These are phyloP conservation scores for Cheilosia scutellata DNA, from an alignment of 2,888 invertebrate genomes.

Conservation along the genomic window DNA sequence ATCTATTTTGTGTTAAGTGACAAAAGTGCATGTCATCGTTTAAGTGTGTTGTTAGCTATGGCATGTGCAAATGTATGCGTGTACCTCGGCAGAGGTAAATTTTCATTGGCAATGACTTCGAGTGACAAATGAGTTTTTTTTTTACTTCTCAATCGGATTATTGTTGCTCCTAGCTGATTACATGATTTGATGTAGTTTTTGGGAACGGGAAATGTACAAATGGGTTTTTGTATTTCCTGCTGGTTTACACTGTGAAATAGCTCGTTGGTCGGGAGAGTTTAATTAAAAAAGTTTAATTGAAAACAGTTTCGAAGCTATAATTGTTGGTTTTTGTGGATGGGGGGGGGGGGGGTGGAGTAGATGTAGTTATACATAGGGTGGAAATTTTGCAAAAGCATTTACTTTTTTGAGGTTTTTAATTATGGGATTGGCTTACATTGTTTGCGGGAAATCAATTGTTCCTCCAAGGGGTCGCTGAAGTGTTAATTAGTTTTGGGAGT, in stretches of 20 bases:
- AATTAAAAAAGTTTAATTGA: slow-evolving; percentile 71
- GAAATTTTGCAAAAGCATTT: not conserved
- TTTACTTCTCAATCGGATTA: slow-evolving; percentile 57
- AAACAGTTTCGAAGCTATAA: slow-evolving; percentile 26
- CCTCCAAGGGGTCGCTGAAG: not conserved
- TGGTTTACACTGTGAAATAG: not conserved
- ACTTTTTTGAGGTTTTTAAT: slow-evolving; percentile 14
- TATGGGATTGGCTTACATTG: slow-evolving; percentile 1
- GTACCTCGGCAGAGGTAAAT: not conserved
- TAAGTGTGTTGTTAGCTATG: slow-evolving; percentile 26
- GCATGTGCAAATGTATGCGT: not conserved
- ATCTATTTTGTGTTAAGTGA: slow-evolving; percentile 55
- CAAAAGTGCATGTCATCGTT: slow-evolving; percentile 68
- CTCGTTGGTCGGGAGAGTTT: slow-evolving; percentile 28
- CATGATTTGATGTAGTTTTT: slow-evolving; percentile 25
- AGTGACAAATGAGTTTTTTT: slow-evolving; percentile 57
- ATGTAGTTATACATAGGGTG: not conserved
- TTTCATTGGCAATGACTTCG: slow-evolving; percentile 44
- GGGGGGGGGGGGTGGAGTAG: not conserved
- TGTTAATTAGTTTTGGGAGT: slow-evolving; percentile 31
- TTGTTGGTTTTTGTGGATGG: slow-evolving; percentile 3
- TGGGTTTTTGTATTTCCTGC: not conserved
- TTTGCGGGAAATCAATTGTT: not conserved
- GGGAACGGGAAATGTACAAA: not conserved
- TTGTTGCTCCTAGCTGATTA: slow-evolving; percentile 36